Base-by-base conservation (phyloP, 2,797 vertebrate genomes). In the Betta splendens region DNA sequence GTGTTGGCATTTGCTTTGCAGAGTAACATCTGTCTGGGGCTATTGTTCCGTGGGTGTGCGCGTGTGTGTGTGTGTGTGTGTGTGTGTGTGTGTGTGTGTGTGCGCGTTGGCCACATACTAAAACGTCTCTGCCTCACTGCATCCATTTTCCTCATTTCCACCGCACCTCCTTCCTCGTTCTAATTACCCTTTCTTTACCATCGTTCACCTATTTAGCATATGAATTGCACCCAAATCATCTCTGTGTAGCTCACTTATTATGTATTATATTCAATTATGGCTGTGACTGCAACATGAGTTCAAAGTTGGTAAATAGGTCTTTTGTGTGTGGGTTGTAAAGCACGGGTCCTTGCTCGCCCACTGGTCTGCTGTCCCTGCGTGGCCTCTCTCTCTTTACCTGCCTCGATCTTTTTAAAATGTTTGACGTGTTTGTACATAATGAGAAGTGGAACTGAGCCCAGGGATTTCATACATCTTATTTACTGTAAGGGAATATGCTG, bases 171-270 rank as follows among this genome's bases (percentile, higher is more conserved):
- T 50, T 69, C 55, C 63, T 32, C 38, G 21, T 52, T 69, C 69
- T 80, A 80, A 81, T 85, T 79, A 79, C 64, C 69, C 64, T 72
- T 80, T 69, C 54, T 67, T 72, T 62, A 51, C 72, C 64, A 47
- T 72, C 66, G 64, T 70, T 77, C 77, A 49, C 69, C 69, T 67
- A 29, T 60, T 86, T 85, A 73, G 69, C 79, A 73, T 79, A 79
- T 84, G 61, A 85, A 78, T 80, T 72, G 64, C 50, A 60, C 51
- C 40, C 44, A 13, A 45, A 56, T 52, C 9, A 5, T 67, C 53
- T 40, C 43, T 35, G 36, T 65, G 52, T 65, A 31, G 66, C 55
- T 74, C 40, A 25, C 57, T 79, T 79, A 69, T 80, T 79, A 64
- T 64, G 49, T 80, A 68, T 72, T 65, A 74, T 72, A 72, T 67